phyloP scores from a whole-genome alignment of 2,888 invertebrate species.

The Norana najaformis region DNA sequence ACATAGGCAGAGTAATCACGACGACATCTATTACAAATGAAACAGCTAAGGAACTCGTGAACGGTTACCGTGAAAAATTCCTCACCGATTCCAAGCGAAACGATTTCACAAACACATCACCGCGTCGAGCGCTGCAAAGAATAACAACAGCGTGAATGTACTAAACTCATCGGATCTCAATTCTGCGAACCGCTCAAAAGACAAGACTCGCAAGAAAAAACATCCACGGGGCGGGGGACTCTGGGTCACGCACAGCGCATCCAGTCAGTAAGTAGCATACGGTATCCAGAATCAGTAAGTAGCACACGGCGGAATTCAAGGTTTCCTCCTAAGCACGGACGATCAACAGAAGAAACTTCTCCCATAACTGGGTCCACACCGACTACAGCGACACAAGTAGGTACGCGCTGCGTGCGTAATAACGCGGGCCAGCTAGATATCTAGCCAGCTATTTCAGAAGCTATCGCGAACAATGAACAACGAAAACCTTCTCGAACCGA shows the following conservation, averaged over 20 bases:
- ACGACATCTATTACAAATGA: not conserved
- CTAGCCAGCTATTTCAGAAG: not conserved
- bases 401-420: constrained; percentile 13
- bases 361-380: not conserved
- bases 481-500: not conserved
- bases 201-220: not conserved
- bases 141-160: not conserved
- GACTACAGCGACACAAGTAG: not conserved
- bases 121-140: not conserved
- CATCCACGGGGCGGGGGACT: not conserved
- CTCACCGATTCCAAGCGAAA: not conserved
- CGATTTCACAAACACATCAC: not conserved
- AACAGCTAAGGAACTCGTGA: not conserved
- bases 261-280: not conserved
- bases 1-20: not conserved
- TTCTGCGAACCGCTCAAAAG: not conserved
- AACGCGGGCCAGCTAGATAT: not conserved
- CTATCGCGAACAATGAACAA: constrained; percentile 13
- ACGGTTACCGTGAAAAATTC: not conserved
- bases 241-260: not conserved
- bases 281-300: not conserved
- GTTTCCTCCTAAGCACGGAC: not conserved
- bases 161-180: not conserved
- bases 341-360: not conserved
- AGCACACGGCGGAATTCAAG: not conserved